Evolutionary conservation across 2,888 invertebrate species (phyloP).

Genomic region (Nymphalis urticae): DNA sequence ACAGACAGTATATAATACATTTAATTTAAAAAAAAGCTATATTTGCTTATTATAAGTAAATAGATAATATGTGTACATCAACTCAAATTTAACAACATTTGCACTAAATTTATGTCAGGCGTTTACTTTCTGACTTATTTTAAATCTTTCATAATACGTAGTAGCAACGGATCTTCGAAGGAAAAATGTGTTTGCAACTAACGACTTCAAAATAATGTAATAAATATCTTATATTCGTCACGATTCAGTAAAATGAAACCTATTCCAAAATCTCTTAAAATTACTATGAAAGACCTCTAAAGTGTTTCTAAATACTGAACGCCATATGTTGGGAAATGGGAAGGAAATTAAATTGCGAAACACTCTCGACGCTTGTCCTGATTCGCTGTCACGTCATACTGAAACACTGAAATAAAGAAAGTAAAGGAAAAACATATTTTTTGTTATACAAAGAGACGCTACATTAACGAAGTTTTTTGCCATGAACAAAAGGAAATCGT

Average conservation of each 20-base stretch:
- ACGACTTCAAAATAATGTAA: too few species aligned
- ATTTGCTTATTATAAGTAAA: too few species aligned
- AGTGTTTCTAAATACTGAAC: constrained; percentile 41
- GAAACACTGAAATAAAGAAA: constrained; percentile 20
- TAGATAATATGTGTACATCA: not conserved
- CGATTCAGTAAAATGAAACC: too few species aligned
- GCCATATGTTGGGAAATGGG: constrained; percentile 54
- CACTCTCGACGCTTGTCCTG: constrained; percentile 25
- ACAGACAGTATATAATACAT: too few species aligned
- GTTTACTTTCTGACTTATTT: not conserved
- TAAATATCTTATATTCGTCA: too few species aligned
- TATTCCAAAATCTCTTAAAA: too few species aligned
- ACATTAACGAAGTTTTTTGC: constrained; percentile 13
- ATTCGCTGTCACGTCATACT: constrained; percentile 19
- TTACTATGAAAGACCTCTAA: too few species aligned
- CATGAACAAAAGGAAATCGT: constrained; percentile 25
- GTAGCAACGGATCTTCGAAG: too few species aligned
- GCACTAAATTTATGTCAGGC: not conserved
- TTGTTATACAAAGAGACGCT: constrained; percentile 10
- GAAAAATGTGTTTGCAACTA: too few species aligned
- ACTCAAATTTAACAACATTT: not conserved
- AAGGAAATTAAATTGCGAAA: constrained; percentile 63
- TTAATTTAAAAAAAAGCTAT: too few species aligned
- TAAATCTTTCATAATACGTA: too few species aligned
- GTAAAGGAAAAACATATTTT: constrained; percentile 19